Evolutionary conservation across 1,140 invertebrate genomes (phyloP), one percentile per base, ranked within the genome.

Genomic region (Onthophagus taurus): DNA sequence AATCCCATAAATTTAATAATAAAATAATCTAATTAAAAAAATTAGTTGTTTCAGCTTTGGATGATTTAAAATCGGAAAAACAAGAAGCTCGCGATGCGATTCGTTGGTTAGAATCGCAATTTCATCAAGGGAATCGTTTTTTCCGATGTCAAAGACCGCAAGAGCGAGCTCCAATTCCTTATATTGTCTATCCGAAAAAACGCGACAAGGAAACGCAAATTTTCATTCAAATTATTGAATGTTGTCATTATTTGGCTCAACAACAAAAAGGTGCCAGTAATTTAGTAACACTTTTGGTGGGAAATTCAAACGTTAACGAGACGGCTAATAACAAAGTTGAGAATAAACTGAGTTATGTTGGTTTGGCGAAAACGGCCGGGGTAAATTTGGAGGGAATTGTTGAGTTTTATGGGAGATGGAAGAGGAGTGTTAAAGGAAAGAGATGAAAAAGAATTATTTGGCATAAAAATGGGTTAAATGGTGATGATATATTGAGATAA

Each of bases 71-170:
- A 66, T 81, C 78, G 49, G 80, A 76, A 58, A 81, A 74, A 50
- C 73, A 75, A 42, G 74, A 79, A 50, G 89, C 89, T 0, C 72
- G 90, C 35, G 87, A 92, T 60, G 87, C 85, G 2, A 94, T 91
- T 37, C 81, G 90, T 49, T 94, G 90, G 89, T 65, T 96, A 35
- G 90, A 94, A 64, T 65, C 72, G 16, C 87, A 93, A 66, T 78
- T 94, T 13, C 78, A 81, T 44, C 78, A 79, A 50, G 90, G 90
- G 7, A 89, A 88, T 48, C 71, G 88, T 39, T 91, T 83, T 59
- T 64, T 89, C 46, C 70, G 83, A 48, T 81, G 86, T 3, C 89
- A 92, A 63, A 75, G 83, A 19, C 77, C 81, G 13, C 79, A 85
- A 20, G 89, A 93, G 63, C 75, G 77, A 13, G 68, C 79, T 16